A percentile compares a stretch with the other conserved stretches of the same genome.
Evolutionary conservation across 2,113 vertebrate genomes (phyloP).

Genomic region (Mellivora capensis): DNA sequence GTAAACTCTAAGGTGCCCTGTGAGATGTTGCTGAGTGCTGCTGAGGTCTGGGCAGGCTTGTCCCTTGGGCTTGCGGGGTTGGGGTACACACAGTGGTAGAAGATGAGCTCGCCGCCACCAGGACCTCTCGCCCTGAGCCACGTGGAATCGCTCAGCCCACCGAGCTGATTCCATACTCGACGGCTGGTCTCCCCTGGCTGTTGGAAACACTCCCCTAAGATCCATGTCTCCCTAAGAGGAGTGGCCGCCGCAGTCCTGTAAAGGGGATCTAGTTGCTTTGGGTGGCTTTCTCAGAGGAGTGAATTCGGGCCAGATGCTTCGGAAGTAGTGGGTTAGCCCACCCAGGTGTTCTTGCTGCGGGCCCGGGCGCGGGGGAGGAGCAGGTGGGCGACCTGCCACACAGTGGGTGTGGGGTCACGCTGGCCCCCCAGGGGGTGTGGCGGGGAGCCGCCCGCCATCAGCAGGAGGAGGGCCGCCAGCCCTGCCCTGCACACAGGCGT

Average conservation of each 20-base stretch:
- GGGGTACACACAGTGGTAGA: fast-evolving
- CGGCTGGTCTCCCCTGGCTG: not conserved
- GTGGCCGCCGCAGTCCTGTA: not conserved
- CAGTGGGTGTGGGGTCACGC: fast-evolving
- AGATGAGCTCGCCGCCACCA: fast-evolving
- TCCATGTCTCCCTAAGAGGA: not conserved
- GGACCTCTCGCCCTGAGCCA: too few species aligned
- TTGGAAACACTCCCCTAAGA: not conserved
- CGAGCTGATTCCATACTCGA: not conserved
- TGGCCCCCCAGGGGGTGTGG: not conserved
- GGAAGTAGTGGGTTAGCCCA: too few species aligned
- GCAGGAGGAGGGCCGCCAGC: not conserved
- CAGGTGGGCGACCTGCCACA: too few species aligned
- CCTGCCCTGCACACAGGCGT: fast-evolving
- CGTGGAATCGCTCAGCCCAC: fast-evolving
- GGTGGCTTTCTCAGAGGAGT: not conserved
- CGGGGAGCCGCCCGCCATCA: not conserved
- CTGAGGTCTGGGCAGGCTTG: not conserved
- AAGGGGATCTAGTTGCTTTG: not conserved
- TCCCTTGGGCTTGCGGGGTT: not conserved
- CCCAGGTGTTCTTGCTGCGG: not conserved
- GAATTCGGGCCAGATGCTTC: not conserved
- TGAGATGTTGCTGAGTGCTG: too few species aligned
- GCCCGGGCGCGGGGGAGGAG: fast-evolving
- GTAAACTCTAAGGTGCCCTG: not conserved